Conservation (phyloP, 1,140 invertebrate genomes). For the Zaprionus tsacasi region DNA sequence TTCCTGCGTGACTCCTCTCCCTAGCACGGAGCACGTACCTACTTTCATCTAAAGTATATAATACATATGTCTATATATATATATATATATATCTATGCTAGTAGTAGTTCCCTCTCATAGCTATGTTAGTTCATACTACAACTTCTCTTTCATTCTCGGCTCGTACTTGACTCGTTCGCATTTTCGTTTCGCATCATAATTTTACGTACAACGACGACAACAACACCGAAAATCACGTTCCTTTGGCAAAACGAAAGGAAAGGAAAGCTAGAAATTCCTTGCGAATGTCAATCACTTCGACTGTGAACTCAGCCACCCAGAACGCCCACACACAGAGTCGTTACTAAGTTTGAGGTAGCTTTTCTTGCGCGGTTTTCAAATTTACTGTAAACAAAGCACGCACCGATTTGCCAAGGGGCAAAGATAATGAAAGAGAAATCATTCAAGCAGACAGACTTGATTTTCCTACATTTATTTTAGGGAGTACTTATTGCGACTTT, state of each 20-base stretch:
- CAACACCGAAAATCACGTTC: conserved; percentile 74
- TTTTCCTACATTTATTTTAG: neutral
- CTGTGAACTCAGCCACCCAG: conserved; percentile 51
- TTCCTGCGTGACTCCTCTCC: neutral
- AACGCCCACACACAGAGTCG: conserved; percentile 56
- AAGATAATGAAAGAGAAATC: conserved; percentile 20
- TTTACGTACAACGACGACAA: conserved; percentile 50
- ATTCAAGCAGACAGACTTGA: conserved; percentile 9
- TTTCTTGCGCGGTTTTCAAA: conserved; percentile 47
- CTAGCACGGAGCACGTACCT: conserved; percentile 18
- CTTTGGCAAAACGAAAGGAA: conserved; percentile 38
- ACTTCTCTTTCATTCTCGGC: conserved; percentile 59
- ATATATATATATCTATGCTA: neutral
- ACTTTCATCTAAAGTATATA: neutral
- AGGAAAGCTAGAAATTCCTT: conserved; percentile 55
- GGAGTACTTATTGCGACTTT: neutral
- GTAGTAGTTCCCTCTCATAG: neutral
- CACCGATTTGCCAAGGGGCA: conserved; percentile 37
- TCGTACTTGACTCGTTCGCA: conserved; percentile 62
- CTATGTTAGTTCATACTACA: conserved; percentile 10
- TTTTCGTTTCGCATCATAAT: conserved; percentile 83
- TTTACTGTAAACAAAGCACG: conserved; percentile 68
- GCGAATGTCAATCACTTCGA: conserved; percentile 3
- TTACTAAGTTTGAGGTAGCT: conserved; percentile 22
- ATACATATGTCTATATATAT: conserved; percentile 6